phyloP scores from a whole-genome alignment of 2,113 vertebrate genomes.

The Gila orcuttii region DNA sequence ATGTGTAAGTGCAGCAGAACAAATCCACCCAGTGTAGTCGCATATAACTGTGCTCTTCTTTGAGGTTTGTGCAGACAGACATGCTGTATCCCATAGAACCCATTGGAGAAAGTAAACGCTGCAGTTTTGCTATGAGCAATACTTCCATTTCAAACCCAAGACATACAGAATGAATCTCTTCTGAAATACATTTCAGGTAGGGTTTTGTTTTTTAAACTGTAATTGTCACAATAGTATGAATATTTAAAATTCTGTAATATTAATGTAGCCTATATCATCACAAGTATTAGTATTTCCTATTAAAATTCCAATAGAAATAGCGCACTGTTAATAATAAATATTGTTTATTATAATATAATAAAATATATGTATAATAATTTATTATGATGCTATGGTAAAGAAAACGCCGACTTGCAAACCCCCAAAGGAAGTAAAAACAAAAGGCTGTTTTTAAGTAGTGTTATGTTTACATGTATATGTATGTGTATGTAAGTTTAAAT shows the following conservation, averaged over 20 bases:
- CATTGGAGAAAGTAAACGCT: background rate
- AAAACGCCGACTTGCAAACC: background rate
- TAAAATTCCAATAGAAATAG: background rate
- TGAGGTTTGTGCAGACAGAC: slow-evolving; percentile 5
- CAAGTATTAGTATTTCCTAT: background rate
- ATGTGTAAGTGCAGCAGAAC: slow-evolving; percentile 30
- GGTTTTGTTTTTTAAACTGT: background rate
- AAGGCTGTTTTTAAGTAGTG: background rate
- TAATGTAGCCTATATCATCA: background rate
- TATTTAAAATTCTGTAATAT: background rate
- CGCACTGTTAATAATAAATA: background rate
- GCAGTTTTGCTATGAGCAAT: background rate
- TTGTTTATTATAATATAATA: background rate
- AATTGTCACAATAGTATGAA: background rate
- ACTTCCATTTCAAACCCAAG: background rate
- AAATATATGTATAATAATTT: background rate
- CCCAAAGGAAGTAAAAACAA: background rate
- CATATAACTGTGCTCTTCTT: slow-evolving; percentile 35
- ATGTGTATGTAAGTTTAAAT: background rate
- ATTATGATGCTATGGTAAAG: background rate
- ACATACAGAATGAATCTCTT: background rate
- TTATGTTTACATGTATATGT: background rate
- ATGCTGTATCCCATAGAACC: background rate
- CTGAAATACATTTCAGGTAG: slow-evolving; percentile 33
- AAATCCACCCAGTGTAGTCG: slow-evolving; percentile 7